Conservation (phyloP, 2,797 vertebrate species). For the Danio aesculapii region DNA sequence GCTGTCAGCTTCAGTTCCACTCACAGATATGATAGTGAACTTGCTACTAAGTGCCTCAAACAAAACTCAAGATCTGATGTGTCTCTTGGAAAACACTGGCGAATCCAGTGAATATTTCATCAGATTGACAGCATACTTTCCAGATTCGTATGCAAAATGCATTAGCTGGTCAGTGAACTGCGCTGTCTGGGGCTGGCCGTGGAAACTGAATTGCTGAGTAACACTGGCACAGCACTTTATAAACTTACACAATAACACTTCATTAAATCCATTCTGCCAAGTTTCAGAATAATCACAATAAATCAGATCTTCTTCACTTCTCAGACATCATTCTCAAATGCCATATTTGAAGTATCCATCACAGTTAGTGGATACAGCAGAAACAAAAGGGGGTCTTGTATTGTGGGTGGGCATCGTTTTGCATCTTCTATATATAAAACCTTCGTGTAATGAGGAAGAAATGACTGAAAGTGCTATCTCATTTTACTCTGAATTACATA, state of each 20-base stretch:
- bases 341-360: background rate
- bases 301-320: background rate
- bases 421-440: background rate
- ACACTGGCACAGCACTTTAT: background rate
- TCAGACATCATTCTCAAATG: background rate
- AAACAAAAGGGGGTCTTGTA: background rate
- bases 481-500: background rate
- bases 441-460: background rate
- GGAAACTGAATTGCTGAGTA: background rate
- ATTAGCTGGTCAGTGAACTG: background rate
- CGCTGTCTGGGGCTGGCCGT: background rate
- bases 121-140: constrained; percentile 1
- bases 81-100: background rate
- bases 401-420: background rate
- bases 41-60: background rate
- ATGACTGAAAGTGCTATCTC: background rate
- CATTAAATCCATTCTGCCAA: background rate
- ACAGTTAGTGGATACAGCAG: background rate
- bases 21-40: background rate
- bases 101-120: constrained; percentile 10
- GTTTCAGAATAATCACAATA: background rate
- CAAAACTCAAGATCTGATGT: background rate
- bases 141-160: constrained; percentile 16
- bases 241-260: background rate
- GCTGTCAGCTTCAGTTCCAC: background rate